These are phyloP conservation scores for Heterodera schachtii DNA, from an alignment of 1,140 invertebrate genomes.

Conservation along the genomic window DNA sequence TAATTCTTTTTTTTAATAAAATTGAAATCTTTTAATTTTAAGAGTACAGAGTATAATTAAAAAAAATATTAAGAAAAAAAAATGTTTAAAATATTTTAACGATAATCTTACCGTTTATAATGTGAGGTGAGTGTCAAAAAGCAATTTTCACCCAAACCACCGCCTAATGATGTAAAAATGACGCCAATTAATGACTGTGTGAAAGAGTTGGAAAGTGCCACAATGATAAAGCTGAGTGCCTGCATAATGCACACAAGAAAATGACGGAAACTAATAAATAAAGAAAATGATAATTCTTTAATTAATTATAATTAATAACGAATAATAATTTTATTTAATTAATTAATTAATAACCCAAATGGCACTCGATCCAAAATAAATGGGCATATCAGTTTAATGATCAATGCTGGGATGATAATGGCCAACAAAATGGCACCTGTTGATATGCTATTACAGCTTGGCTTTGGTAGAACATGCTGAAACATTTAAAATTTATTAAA, in stretches of 20 bases:
- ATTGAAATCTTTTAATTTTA: not conserved
- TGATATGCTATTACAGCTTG: slow-evolving; percentile 22
- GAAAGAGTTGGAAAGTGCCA: slow-evolving; percentile 43
- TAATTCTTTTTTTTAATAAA: not conserved
- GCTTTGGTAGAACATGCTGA: not conserved
- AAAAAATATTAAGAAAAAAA: too few species aligned
- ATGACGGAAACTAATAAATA: slow-evolving; percentile 39
- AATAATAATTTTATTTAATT: too few species aligned
- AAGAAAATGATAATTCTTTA: not conserved
- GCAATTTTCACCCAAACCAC: slow-evolving; percentile 45
- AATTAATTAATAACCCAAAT: slow-evolving; percentile 26
- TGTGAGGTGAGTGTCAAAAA: slow-evolving; percentile 42
- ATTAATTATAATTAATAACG: slow-evolving; percentile 12
- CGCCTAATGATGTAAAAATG: slow-evolving; percentile 45
- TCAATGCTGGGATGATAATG: slow-evolving; percentile 48
- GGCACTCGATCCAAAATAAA: slow-evolving; percentile 52
- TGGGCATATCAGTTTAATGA: slow-evolving; percentile 48
- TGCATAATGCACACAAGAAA: slow-evolving; percentile 46
- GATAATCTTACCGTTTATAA: slow-evolving; percentile 37
- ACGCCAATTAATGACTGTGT: slow-evolving; percentile 45
- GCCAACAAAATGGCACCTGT: slow-evolving; percentile 50
- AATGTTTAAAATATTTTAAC: too few species aligned
- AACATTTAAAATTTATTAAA: too few species aligned
- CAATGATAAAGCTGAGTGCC: slow-evolving; percentile 36
- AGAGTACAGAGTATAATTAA: not conserved